These are phyloP conservation scores for Eumerus sabulonum DNA, from an alignment of 2,888 invertebrate species.

Conservation along the genomic window DNA sequence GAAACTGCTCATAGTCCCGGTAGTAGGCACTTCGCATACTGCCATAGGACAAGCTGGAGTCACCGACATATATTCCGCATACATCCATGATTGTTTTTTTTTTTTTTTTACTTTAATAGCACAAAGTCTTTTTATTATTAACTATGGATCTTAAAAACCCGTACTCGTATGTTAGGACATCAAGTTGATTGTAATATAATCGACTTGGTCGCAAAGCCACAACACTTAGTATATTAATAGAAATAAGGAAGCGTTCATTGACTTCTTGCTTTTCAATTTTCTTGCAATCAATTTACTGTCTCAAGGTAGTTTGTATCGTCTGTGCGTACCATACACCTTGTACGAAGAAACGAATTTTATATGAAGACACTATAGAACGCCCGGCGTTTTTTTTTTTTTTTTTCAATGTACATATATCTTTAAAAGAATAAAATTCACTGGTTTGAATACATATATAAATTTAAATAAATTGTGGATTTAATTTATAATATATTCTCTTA, in stretches of 20 bases:
- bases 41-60: constrained; percentile 80
- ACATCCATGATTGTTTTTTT: constrained; percentile 79
- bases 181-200: constrained; percentile 14
- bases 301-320: background rate
- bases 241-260: constrained; percentile 56
- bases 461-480: too few species aligned
- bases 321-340: background rate
- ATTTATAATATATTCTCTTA: constrained; percentile 32
- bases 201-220: constrained; percentile 13
- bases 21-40: constrained; percentile 79
- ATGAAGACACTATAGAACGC: constrained; percentile 12
- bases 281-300: constrained; percentile 19
- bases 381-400: background rate
- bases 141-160: constrained; percentile 9
- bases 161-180: constrained; percentile 40
- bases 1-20: constrained; percentile 80
- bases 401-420: too few species aligned
- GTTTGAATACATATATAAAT: background rate
- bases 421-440: constrained; percentile 4
- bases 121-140: constrained; percentile 11
- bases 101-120: constrained; percentile 15
- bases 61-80: constrained; percentile 80
- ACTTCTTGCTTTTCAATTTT: constrained; percentile 32
- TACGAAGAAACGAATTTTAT: constrained; percentile 15
- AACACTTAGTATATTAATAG: constrained; percentile 29